Base-by-base conservation (phyloP, 2,113 vertebrate species). In the Equus quagga region DNA sequence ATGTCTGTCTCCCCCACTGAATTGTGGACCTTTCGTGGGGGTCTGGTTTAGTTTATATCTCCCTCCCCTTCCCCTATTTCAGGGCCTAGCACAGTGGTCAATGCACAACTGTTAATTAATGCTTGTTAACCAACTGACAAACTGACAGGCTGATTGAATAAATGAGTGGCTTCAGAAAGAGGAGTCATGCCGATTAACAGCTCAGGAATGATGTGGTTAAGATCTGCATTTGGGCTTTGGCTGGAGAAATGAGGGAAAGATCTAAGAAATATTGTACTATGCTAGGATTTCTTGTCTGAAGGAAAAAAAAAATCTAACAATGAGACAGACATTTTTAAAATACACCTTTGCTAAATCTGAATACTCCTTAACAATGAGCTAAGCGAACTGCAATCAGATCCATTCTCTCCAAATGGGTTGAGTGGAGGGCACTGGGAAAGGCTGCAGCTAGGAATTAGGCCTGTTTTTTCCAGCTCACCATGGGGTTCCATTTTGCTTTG, bases 291-390 rank as follows among this genome's bases (percentile, higher is more conserved):
- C 51, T 90, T 89, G 41, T 91, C 65, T 95, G 87, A 97, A 90
- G 95, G 65, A 89, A 97, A 97, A 97, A 97, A 97, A 83, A 97
- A 97, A 83, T 85, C 76, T 87, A 88, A 91, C 91, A 92, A 46
- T 41, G 80, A 95, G 81, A 91, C 14, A 84, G 75, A 96, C n/a
- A 88, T 95, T 91, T 96, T 72, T 9, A 89, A 98, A 97, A 81
- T 83, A 89, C 49, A 87, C 46, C 51, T 97, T 93, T 92, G 73
- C 94, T 56, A 93, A 95, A 96, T 94, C 80, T 87, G 93, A 97
- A 98, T 98, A 91, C 88, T 94, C 79, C n/a, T 97, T 89, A 65
- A 96, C 79, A 91, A 96, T 87, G 89, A 96, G 31, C 89, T 70
- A 19, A 87, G 76, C 0, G 5, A 97, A 92, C 72, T 26, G 44